These are phyloP conservation scores for Hydropsyche tenuis DNA, from an alignment of 1,140 invertebrate genomes.

Conservation along the genomic window DNA sequence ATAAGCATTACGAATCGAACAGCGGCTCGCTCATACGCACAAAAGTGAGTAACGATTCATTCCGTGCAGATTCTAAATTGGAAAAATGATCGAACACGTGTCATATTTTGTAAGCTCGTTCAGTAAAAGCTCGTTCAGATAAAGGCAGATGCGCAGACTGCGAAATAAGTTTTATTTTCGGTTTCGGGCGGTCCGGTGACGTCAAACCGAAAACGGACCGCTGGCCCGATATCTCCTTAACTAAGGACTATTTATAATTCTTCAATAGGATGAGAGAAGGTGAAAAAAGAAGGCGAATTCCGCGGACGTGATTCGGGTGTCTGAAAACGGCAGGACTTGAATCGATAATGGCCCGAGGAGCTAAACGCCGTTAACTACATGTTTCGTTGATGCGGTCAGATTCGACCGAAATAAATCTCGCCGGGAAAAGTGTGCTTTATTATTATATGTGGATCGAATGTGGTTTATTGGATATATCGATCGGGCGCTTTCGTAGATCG, in stretches of 20 bases:
- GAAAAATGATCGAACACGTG: constrained; percentile 1
- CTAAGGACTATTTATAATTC: constrained; percentile 28
- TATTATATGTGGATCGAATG: too few species aligned
- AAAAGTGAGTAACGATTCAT: neutral
- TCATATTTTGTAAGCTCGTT: neutral
- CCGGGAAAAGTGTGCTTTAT: too few species aligned
- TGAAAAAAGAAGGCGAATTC: constrained; percentile 1
- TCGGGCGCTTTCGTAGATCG: too few species aligned
- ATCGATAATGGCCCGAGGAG: neutral
- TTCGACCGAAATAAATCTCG: too few species aligned
- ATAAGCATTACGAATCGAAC: neutral
- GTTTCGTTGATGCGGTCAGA: too few species aligned
- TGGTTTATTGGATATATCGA: too few species aligned
- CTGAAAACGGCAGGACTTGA: neutral
- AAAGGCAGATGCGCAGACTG: constrained; percentile 19
- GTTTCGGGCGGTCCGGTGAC: neutral
- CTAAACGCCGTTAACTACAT: too few species aligned
- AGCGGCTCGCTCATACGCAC: neutral
- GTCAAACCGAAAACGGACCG: constrained; percentile 9
- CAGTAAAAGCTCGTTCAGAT: constrained; percentile 14
- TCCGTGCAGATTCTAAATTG: too few species aligned
- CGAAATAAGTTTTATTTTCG: constrained; percentile 23
- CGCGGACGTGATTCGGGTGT: neutral
- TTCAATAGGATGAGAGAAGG: neutral
- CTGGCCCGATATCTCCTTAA: constrained; percentile 1